Evolutionary conservation across 2,888 invertebrate genomes (phyloP).

Genomic region (Priocnemis perturbator): DNA sequence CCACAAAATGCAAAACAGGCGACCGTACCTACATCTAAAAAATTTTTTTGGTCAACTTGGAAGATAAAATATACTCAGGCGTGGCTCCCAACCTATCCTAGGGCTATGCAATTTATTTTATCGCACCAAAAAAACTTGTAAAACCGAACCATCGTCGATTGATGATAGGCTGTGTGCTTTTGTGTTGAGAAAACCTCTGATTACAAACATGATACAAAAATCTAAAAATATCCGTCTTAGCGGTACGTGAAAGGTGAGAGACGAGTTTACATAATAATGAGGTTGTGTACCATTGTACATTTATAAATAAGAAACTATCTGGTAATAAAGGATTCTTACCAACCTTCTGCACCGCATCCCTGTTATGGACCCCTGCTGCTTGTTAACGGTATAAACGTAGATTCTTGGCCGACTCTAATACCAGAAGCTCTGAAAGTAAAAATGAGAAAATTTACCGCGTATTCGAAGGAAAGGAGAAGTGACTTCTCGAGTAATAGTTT

Average conservation of each 20-base stretch:
- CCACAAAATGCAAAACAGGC: conserved; percentile 67
- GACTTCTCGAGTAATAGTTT: conserved; percentile 28
- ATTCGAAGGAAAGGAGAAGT: too few species aligned
- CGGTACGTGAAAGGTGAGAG: conserved; percentile 73
- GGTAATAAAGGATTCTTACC: conserved; percentile 59
- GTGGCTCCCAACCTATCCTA: conserved; percentile 69
- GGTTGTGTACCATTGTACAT: conserved; percentile 67
- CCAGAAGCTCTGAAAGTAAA: conserved; percentile 42
- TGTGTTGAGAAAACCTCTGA: conserved; percentile 69
- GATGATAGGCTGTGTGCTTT: conserved; percentile 73
- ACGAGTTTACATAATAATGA: conserved; percentile 73
- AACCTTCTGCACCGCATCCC: conserved; percentile 76
- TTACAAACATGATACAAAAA: conserved; percentile 70
- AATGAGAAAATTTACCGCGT: neutral
- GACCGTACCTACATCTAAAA: conserved; percentile 65
- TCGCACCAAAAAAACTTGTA: conserved; percentile 65
- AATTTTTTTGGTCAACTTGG: conserved; percentile 73
- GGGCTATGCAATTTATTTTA: conserved; percentile 73
- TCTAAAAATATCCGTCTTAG: conserved; percentile 70
- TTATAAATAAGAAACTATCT: conserved; percentile 58
- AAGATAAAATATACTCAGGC: conserved; percentile 68
- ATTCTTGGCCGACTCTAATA: conserved; percentile 57
- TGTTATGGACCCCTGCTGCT: conserved; percentile 72
- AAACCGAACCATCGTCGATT: conserved; percentile 63
- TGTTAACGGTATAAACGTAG: conserved; percentile 63